These are phyloP conservation scores for Nilaparvata lugens DNA, from an alignment of 1,140 invertebrate genomes.

Conservation along the genomic window DNA sequence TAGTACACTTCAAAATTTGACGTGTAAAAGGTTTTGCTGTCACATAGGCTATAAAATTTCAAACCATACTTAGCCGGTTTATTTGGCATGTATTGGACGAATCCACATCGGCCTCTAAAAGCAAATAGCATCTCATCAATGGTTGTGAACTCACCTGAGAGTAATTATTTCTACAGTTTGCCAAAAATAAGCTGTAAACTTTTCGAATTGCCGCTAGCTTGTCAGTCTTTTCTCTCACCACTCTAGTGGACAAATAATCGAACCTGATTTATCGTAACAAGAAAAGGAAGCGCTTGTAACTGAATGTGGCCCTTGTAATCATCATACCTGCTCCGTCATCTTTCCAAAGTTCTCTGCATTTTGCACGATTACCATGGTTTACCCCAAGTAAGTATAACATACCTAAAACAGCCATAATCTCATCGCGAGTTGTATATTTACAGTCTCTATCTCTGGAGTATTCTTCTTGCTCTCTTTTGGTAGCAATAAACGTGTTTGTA, in stretches of 20 bases:
- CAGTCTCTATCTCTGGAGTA: too few relatives aligned
- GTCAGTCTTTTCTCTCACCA: slow-evolving; percentile 19
- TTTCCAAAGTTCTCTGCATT: slow-evolving; percentile 12
- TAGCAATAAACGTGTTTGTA: too few relatives aligned
- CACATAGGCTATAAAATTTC: slow-evolving; percentile 31
- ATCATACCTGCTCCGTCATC: too few relatives aligned
- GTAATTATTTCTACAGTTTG: slow-evolving; percentile 26
- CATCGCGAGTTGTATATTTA: too few relatives aligned
- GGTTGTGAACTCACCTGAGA: slow-evolving; percentile 20
- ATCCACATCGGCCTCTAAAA: slow-evolving; percentile 34
- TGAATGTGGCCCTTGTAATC: slow-evolving; percentile 21
- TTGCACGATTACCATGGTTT: background rate
- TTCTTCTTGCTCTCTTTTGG: too few relatives aligned
- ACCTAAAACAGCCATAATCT: slow-evolving; percentile 1
- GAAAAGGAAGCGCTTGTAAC: slow-evolving; percentile 28
- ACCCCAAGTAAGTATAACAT: slow-evolving; percentile 1
- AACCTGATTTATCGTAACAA: slow-evolving; percentile 22
- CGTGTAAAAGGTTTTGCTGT: too few relatives aligned
- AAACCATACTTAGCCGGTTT: slow-evolving; percentile 33
- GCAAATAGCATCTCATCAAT: slow-evolving; percentile 33
- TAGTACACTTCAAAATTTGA: too few relatives aligned
- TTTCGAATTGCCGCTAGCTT: too few relatives aligned
- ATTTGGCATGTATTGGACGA: too few relatives aligned
- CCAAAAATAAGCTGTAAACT: too few relatives aligned
- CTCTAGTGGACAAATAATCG: slow-evolving; percentile 28